Evolutionary conservation across 2,113 vertebrate species (phyloP).

Genomic region (Heteronetta atricapilla): DNA sequence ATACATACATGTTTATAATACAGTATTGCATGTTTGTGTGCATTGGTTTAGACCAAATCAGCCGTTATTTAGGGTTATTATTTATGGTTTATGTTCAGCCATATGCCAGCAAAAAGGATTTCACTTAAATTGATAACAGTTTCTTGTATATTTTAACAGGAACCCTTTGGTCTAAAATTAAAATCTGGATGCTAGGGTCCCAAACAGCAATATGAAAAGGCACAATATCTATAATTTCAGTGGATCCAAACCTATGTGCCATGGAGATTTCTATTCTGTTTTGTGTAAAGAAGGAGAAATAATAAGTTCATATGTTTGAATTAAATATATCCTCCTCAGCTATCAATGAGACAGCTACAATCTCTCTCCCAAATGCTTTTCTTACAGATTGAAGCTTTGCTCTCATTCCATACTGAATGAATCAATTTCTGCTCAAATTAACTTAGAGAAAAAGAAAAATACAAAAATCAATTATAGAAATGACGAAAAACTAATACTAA

Average conservation of each 20-base stretch:
- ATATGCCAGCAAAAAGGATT: neutral
- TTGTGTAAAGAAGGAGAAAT: neutral
- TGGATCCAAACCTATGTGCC: neutral
- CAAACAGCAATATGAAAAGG: neutral
- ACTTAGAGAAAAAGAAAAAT: neutral
- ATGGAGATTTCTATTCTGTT: neutral
- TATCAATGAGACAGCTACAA: neutral
- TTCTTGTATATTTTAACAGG: neutral
- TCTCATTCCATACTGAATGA: neutral
- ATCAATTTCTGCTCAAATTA: neutral
- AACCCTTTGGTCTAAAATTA: neutral
- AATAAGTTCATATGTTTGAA: neutral
- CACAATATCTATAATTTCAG: neutral
- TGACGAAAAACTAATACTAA: neutral
- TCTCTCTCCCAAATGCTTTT: neutral
- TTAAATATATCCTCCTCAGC: neutral
- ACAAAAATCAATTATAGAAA: neutral
- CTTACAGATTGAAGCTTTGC: neutral
- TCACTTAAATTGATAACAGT: neutral
- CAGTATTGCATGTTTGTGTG: neutral
- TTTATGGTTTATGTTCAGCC: neutral
- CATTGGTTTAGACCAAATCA: neutral
- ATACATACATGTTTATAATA: neutral
- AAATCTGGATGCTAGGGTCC: neutral
- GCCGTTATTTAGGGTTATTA: neutral